A percentile compares a stretch with the other conserved stretches of the same genome.
phyloP scores from a whole-genome alignment of 2,113 vertebrate species.

The Piaya cayana region DNA sequence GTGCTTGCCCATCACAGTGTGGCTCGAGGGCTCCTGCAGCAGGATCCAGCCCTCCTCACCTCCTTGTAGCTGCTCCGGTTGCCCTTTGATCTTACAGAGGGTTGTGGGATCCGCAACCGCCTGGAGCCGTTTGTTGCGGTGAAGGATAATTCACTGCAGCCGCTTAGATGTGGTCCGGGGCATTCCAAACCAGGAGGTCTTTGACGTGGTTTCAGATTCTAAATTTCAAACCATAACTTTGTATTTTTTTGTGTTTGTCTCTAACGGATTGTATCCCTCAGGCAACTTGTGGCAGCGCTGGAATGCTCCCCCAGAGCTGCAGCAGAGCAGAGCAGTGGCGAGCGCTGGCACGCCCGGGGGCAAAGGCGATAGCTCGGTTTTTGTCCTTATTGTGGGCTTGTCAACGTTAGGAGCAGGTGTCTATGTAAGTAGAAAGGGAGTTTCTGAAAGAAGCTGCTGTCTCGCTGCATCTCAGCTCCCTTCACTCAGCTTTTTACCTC shows the following conservation, averaged over 20 bases:
- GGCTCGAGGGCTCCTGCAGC: background rate
- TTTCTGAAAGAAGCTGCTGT: background rate
- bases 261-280: conserved; percentile 73
- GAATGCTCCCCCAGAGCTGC: conserved; percentile 67
- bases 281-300: conserved; percentile 77
- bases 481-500: conserved; percentile 24
- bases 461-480: background rate
- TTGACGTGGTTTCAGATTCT: background rate
- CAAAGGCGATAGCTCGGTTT: conserved; percentile 65
- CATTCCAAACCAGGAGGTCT: background rate
- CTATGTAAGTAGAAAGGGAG: conserved; percentile 81
- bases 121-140: background rate
- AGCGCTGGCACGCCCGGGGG: conserved; percentile 65
- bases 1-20: fast-evolving
- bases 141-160: background rate
- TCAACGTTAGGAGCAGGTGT: conserved; percentile 74
- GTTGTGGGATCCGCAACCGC: background rate
- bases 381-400: conserved; percentile 74
- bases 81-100: background rate
- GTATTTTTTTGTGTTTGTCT: conserved; percentile 41
- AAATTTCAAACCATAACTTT: background rate
- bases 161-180: background rate
- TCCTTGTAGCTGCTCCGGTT: background rate
- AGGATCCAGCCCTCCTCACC: background rate
- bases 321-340: conserved; percentile 74